These are phyloP conservation scores for Drosophila anomalata DNA, from an alignment of 2,888 invertebrate genomes.

Conservation along the genomic window DNA sequence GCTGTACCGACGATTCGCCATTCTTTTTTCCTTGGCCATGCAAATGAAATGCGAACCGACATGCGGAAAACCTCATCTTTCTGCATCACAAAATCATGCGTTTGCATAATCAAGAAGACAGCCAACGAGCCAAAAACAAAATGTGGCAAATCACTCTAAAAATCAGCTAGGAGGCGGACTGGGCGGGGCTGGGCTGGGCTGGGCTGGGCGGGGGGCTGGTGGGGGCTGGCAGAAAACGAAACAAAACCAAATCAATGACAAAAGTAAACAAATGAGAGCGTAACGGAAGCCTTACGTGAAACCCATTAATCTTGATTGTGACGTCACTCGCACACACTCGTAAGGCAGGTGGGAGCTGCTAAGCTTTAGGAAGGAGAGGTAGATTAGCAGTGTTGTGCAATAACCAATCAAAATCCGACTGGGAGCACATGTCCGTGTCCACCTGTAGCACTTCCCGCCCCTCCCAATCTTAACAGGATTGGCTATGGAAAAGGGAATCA, in stretches of 20 bases:
- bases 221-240: constrained; percentile 29
- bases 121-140: constrained; percentile 10
- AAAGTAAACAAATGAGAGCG: constrained; percentile 50
- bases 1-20: background rate
- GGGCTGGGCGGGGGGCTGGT: constrained; percentile 4
- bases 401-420: constrained; percentile 36
- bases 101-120: constrained; percentile 43
- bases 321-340: constrained; percentile 46
- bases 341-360: constrained; percentile 12
- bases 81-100: constrained; percentile 27
- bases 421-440: constrained; percentile 12
- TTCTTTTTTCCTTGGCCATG: background rate
- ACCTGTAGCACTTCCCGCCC: constrained; percentile 18
- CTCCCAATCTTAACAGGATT: background rate
- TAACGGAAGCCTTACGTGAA: constrained; percentile 61
- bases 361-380: background rate
- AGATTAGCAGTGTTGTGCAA: constrained; percentile 39
- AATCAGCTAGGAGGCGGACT: background rate
- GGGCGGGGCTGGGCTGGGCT: too few species aligned
- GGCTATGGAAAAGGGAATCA: background rate
- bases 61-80: constrained; percentile 1
- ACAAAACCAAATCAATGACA: constrained; percentile 54
- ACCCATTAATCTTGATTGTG: constrained; percentile 70
- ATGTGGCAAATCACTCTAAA: constrained; percentile 2
- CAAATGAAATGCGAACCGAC: constrained; percentile 12